These are phyloP conservation scores for Sisor rabdophorus DNA, from an alignment of 2,113 vertebrate species.

Conservation along the genomic window DNA sequence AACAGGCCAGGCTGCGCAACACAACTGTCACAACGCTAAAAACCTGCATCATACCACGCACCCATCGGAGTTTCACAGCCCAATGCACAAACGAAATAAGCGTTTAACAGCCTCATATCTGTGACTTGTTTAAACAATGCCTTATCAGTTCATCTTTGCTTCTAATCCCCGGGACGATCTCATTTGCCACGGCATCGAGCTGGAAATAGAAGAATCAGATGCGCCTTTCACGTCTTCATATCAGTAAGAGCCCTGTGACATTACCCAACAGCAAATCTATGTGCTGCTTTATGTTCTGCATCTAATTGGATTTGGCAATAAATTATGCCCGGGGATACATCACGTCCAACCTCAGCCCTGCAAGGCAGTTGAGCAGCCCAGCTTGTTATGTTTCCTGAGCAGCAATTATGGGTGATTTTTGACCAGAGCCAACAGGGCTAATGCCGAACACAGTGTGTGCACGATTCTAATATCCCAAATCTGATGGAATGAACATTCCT, in stretches of 20 bases:
- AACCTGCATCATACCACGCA: constrained; percentile 34
- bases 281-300: constrained; percentile 72
- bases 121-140: constrained; percentile 55
- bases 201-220: constrained; percentile 46
- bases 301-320: constrained; percentile 77
- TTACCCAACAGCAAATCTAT: constrained; percentile 66
- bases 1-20: constrained; percentile 20
- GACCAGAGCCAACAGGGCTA: constrained; percentile 30
- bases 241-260: constrained; percentile 56
- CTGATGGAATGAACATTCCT: constrained; percentile 70
- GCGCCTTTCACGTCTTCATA: constrained; percentile 69
- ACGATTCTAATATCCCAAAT: constrained; percentile 71
- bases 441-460: constrained; percentile 61
- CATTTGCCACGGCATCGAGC: constrained; percentile 61
- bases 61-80: constrained; percentile 40
- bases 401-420: constrained; percentile 76
- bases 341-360: constrained; percentile 62
- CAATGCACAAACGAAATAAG: constrained; percentile 41
- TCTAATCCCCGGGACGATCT: constrained; percentile 71
- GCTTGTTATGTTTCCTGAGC: constrained; percentile 77
- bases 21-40: constrained; percentile 39
- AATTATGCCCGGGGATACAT: constrained; percentile 71
- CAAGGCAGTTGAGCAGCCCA: constrained; percentile 67
- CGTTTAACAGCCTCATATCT: constrained; percentile 42
- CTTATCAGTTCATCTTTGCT: constrained; percentile 62